These are phyloP conservation scores for Marcusenius ussheri DNA, from an alignment of 2,113 vertebrate species.

Conservation along the genomic window DNA sequence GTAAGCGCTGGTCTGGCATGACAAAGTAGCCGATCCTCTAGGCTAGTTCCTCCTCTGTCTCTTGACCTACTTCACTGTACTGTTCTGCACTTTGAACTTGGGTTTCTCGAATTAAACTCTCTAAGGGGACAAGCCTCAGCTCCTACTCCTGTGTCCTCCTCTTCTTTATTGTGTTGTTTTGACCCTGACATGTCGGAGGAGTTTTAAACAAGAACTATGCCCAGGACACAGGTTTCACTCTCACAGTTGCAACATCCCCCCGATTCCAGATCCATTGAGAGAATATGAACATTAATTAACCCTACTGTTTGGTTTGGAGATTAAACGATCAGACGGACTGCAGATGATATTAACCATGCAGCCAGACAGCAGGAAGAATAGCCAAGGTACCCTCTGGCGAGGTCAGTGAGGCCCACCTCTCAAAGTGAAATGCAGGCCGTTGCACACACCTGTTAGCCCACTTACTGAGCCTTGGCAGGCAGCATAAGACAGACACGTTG, in stretches of 20 bases:
- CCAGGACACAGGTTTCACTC: background rate
- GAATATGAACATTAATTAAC: background rate
- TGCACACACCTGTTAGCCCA: background rate
- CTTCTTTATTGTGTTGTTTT: background rate
- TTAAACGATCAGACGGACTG: background rate
- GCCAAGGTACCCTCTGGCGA: background rate
- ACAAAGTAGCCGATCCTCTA: background rate
- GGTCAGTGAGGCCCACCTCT: background rate
- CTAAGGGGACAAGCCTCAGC: background rate
- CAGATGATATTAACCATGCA: background rate
- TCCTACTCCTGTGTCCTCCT: background rate
- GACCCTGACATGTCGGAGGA: background rate
- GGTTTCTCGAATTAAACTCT: slow-evolving; percentile 7
- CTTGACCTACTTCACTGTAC: slow-evolving; percentile 15
- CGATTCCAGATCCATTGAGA: background rate
- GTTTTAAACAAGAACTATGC: background rate
- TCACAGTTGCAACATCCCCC: background rate
- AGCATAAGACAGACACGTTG: background rate
- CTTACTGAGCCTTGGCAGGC: background rate
- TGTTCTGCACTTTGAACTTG: slow-evolving; percentile 2
- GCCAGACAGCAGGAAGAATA: background rate
- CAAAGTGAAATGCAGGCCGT: background rate
- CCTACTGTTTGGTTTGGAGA: background rate
- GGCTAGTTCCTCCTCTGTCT: background rate
- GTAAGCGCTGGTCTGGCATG: background rate